A percentile compares a stretch with the other conserved stretches of the same genome.
Evolutionary conservation across 2,888 invertebrate genomes (phyloP).

Genomic region (Beris chalybata): DNA sequence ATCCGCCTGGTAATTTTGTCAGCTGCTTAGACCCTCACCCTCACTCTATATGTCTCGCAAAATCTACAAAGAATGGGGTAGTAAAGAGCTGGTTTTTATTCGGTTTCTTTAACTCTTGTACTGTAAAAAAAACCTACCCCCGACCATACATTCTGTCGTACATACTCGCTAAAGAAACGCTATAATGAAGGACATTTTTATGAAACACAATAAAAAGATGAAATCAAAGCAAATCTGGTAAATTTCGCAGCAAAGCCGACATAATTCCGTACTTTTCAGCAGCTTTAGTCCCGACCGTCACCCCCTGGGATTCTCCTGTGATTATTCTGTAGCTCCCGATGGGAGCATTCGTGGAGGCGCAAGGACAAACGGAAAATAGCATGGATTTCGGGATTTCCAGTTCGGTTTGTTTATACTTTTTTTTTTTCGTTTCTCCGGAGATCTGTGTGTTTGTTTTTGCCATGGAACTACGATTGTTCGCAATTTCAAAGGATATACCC

Average conservation of each 20-base stretch:
- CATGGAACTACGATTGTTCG: background rate
- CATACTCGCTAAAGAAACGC: slow-evolving; percentile 1
- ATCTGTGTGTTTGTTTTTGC: background rate
- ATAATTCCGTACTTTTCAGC: slow-evolving; percentile 33
- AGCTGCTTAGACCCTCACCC: too few relatives aligned
- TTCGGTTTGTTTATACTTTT: background rate
- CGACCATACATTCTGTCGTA: background rate
- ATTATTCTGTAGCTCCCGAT: background rate
- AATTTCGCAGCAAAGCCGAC: slow-evolving; percentile 36
- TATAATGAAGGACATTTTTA: slow-evolving; percentile 32
- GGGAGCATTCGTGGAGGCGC: background rate
- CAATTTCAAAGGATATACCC: background rate
- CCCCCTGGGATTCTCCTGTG: slow-evolving; percentile 10
- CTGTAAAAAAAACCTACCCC: slow-evolving; percentile 5
- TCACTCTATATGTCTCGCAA: too few relatives aligned
- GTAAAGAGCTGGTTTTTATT: slow-evolving; percentile 23
- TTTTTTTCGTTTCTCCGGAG: background rate
- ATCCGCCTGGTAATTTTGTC: too few relatives aligned
- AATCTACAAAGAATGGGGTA: background rate
- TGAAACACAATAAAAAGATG: slow-evolving; percentile 36
- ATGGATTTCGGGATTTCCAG: background rate
- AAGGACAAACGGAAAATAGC: background rate
- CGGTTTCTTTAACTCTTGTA: slow-evolving; percentile 10
- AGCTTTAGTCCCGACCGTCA: slow-evolving; percentile 23
- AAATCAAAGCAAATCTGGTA: slow-evolving; percentile 38